Base-by-base conservation (phyloP, 2,797 vertebrate genomes). In the Sparidentex hasta region DNA sequence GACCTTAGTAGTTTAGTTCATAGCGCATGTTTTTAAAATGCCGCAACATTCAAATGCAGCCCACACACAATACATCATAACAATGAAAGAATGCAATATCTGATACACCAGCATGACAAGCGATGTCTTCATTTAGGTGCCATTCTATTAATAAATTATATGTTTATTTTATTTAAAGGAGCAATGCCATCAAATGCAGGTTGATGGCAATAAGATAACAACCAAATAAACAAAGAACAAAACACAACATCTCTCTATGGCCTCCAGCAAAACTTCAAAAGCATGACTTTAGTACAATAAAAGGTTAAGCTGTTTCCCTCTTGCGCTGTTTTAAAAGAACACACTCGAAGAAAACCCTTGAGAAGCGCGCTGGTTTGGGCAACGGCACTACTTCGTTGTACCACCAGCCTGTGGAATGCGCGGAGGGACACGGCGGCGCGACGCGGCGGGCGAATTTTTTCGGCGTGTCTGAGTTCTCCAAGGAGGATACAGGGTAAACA, bases 361-460 rank as follows among this genome's bases (percentile, higher is more conserved):
- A 11, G 27, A 63, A 65, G 46, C 9, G 72, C 62, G 72, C 3
- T 87, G 17, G 76, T 77, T 75, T 11, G 64, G 85, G 71, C 75
- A 79, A 68, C 78, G 74, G 94, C 17, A 78, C 95, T 97, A 96
- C 75, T 95, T 96, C 84, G 38, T 87, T 88, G 91, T 93, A 90
- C 91, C 95, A 93, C 86, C 92, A 90, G 94, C 92, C 94, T 95
- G 93, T 95, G 96, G 96, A 97, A 97, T 97, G 96, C 74, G 96
- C 96, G 96, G 93, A 96, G 65, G 95, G 90, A 94, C 91, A 96
- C 78, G 4, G 38, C 9, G 12, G 0, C 4, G 93, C 92, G 90
- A 64, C 6, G 67, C 74, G 91, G 85, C 78, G 16, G 83, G 85
- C 88, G 90, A 70, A 93, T 95, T 93, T 92, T 94, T 95, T 88